Conservation (phyloP, 2,113 vertebrate species). For the Daphoenositta chrysoptera region DNA sequence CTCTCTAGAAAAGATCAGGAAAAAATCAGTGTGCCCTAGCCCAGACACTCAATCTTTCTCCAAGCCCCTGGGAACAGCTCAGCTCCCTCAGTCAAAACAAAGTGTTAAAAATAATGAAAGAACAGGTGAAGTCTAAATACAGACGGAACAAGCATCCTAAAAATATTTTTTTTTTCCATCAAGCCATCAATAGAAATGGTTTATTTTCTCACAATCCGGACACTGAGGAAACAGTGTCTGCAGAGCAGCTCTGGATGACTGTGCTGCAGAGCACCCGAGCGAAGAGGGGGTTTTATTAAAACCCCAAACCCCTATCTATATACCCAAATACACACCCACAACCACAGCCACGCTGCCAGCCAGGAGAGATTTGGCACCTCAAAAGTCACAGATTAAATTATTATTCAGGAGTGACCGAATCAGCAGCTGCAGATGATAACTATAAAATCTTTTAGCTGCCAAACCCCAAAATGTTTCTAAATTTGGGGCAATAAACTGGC, state of each 20-base stretch:
- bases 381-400: not conserved
- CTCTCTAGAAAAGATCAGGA: not conserved
- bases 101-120: not conserved
- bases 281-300: not conserved
- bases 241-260: not conserved
- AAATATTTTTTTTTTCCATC: not conserved
- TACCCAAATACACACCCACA: not conserved
- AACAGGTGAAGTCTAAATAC: conserved; percentile 42
- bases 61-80: not conserved
- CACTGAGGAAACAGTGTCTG: not conserved
- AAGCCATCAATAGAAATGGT: not conserved
- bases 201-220: conserved; percentile 3
- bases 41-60: not conserved
- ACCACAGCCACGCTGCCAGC: not conserved
- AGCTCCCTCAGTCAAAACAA: not conserved
- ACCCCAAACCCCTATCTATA: not conserved
- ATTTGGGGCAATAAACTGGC: not conserved
- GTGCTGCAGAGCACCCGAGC: not conserved
- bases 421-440: not conserved
- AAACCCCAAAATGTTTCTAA: not conserved
- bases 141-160: not conserved
- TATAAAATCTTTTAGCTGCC: not conserved
- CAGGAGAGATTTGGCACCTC: not conserved
- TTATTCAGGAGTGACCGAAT: not conserved
- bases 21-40: not conserved